Evolutionary conservation across 1,140 invertebrate genomes (phyloP), one percentile per base, ranked within the genome.

Genomic region (Kradibia gibbosae): DNA sequence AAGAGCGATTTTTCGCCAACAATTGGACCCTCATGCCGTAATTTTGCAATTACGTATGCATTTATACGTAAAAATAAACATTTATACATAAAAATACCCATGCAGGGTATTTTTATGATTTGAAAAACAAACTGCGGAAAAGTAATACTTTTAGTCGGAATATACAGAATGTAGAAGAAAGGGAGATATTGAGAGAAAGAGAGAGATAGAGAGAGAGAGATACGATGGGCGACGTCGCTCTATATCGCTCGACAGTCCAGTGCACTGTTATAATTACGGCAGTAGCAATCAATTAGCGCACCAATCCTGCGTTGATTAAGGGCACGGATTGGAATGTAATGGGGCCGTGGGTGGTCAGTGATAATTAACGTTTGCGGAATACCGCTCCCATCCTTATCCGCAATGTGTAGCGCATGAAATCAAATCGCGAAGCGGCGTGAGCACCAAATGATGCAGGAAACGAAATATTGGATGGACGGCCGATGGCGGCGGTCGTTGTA

Each of bases 301-400:
- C 88, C 90, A 91, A 91, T 91, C 90, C 89, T 91, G 89, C 90
- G 88, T 91, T 91, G 89, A 91, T 91, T 91, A 90, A 90, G 88
- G 89, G 89, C 87, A 89, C 89, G n/a, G 90, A 91, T 91, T 91
- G 90, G 87, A 91, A 91, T 89, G 90, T 91, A 91, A 91, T 91
- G 89, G 88, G 67, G 62, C 65, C 88, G 87, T 88, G 89, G 90
- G 86, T 91, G 90, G 90, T 90, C 90, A 90, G 85, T 88, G 90
- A 90, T 90, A 90, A 91, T 91, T 91, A 90, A 91, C 89, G 89
- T 88, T 89, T 86, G 89, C 88, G 88, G 89, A 89, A 90, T 87
- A 85, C 87, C 80, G 39, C 45, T 45, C 50, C 77, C 57, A 62
- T 17, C 72, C 57, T 36, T 53, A 36, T 55, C 65, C n/a, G 50